Evolutionary conservation across 2,888 invertebrate genomes (phyloP).

Genomic region (Meandrusa payeni): DNA sequence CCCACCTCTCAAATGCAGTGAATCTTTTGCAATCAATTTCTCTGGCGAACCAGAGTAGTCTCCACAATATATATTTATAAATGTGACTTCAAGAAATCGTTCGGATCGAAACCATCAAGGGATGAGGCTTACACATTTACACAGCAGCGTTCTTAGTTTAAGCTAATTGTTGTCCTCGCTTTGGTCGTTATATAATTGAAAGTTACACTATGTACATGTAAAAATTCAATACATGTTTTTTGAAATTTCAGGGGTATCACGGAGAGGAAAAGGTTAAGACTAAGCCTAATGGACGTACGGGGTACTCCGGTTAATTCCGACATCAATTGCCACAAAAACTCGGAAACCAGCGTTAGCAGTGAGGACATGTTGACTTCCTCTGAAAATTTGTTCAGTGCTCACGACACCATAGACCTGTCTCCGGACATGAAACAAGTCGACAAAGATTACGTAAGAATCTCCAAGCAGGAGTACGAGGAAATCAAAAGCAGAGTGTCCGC

Average conservation of each 20-base stretch:
- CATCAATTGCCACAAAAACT: slow-evolving; percentile 56
- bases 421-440: slow-evolving; percentile 62
- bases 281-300: slow-evolving; percentile 67
- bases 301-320: slow-evolving; percentile 67
- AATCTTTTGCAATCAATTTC: too few relatives aligned
- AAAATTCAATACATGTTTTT: too few relatives aligned
- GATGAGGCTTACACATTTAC: too few relatives aligned
- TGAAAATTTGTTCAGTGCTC: slow-evolving; percentile 65
- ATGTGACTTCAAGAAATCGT: too few relatives aligned
- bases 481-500: slow-evolving; percentile 88
- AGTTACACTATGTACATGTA: too few relatives aligned
- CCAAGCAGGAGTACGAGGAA: slow-evolving; percentile 88
- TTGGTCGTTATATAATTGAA: too few relatives aligned
- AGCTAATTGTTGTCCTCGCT: too few relatives aligned
- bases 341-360: slow-evolving; percentile 66
- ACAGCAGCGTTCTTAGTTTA: too few relatives aligned
- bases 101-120: too few relatives aligned
- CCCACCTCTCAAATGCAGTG: too few relatives aligned
- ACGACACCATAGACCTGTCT: slow-evolving; percentile 69
- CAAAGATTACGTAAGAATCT: slow-evolving; percentile 85
- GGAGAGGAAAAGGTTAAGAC: slow-evolving; percentile 69
- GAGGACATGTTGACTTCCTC: slow-evolving; percentile 69
- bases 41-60: too few relatives aligned
- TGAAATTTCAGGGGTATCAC: slow-evolving; percentile 61
- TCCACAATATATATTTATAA: too few relatives aligned